phyloP scores from a whole-genome alignment of 2,888 invertebrate genomes.

The Pinctada fucata region DNA sequence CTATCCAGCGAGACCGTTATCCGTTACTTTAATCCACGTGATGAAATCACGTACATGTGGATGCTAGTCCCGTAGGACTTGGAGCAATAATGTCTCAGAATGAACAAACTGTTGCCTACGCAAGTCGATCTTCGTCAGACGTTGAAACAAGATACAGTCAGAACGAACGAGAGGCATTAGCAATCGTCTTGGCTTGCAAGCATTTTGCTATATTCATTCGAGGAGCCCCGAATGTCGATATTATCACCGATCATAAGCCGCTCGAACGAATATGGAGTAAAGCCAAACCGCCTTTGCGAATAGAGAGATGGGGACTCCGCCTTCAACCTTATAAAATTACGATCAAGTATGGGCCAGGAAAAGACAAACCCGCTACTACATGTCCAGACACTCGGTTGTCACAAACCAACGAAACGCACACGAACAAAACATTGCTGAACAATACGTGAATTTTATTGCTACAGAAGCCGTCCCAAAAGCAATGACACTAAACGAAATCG shows the following conservation, averaged over 20 bases:
- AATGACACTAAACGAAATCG: conserved; percentile 51
- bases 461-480: conserved; percentile 47
- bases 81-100: conserved; percentile 40
- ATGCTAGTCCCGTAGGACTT: conserved; percentile 57
- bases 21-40: conserved; percentile 43
- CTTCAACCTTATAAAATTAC: conserved; percentile 51
- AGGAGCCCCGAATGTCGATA: conserved; percentile 50
- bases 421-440: conserved; percentile 49
- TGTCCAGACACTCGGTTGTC: conserved; percentile 46
- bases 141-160: conserved; percentile 57
- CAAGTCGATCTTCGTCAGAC: conserved; percentile 50
- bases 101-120: conserved; percentile 36
- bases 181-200: conserved; percentile 55
- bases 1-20: conserved; percentile 46
- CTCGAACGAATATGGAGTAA: conserved; percentile 55
- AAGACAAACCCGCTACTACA: conserved; percentile 55
- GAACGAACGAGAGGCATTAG: conserved; percentile 58
- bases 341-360: conserved; percentile 49
- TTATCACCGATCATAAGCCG: conserved; percentile 64
- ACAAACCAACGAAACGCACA: neutral
- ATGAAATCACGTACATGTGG: conserved; percentile 51
- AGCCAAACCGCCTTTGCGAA: conserved; percentile 54
- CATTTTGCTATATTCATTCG: conserved; percentile 61
- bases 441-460: conserved; percentile 51
- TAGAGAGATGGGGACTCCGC: conserved; percentile 53